A percentile compares a stretch with the other conserved stretches of the same genome.
Evolutionary conservation across 2,113 vertebrate genomes (phyloP).

Genomic region (Tricholaema leucomelas): DNA sequence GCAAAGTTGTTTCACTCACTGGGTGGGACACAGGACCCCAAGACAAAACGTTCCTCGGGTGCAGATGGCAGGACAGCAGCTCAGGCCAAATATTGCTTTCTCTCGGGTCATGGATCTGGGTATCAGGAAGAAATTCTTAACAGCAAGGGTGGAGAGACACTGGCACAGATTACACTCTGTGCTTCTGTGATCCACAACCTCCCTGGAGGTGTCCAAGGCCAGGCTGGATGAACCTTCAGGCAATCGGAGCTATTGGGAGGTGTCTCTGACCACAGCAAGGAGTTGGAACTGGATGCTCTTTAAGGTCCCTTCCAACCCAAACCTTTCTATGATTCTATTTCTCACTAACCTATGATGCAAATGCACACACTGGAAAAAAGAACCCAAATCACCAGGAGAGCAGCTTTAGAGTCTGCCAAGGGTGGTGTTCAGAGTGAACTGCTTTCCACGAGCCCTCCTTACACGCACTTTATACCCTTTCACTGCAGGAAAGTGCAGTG

Average conservation of each 20-base stretch:
- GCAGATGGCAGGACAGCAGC: neutral
- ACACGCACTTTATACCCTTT: neutral
- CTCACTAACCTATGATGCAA: neutral
- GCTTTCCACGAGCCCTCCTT: neutral
- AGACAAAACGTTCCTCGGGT: accelerated
- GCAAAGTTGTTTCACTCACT: neutral
- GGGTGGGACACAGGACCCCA: neutral
- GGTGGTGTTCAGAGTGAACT: neutral
- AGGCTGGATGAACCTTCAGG: too few relatives aligned
- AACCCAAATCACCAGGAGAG: neutral
- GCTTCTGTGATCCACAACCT: too few relatives aligned
- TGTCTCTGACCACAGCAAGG: too few relatives aligned
- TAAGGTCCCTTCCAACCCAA: too few relatives aligned
- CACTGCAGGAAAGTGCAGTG: neutral
- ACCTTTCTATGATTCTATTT: neutral
- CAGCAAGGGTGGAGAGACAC: too few relatives aligned
- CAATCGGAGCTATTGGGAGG: too few relatives aligned
- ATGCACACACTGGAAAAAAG: neutral
- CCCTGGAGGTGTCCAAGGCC: too few relatives aligned
- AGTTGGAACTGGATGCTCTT: too few relatives aligned
- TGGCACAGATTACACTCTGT: too few relatives aligned
- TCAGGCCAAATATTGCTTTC: neutral
- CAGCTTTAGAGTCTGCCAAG: neutral
- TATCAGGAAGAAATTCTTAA: neutral
- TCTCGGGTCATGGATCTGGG: accelerated